A percentile compares a stretch with the other conserved stretches of the same genome.
Evolutionary conservation across 2,113 vertebrate genomes (phyloP).

Genomic region (Isurus oxyrinchus): DNA sequence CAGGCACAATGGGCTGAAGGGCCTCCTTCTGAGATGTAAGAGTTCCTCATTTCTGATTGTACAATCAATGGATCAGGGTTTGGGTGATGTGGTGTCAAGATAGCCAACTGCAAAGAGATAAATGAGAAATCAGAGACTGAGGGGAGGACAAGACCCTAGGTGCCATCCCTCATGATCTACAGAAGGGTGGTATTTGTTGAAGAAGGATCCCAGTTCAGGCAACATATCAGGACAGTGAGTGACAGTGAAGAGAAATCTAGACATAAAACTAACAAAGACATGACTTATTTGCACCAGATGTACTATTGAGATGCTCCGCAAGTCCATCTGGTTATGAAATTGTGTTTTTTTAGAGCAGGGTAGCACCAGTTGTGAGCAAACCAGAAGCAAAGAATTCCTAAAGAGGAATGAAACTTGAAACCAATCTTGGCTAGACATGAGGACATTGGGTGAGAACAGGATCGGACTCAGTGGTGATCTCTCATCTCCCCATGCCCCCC

Average conservation of each 20-base stretch:
- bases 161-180: not conserved
- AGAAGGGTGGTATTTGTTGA: not conserved
- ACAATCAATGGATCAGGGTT: not conserved
- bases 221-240: not conserved
- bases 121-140: not conserved
- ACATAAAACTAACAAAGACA: no score
- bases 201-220: not conserved
- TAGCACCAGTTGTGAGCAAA: no score
- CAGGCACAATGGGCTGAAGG: no score
- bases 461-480: not conserved
- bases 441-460: not conserved
- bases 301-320: no score
- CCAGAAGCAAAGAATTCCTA: not conserved
- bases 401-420: not conserved
- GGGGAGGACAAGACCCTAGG: not conserved
- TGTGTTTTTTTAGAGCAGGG: no score
- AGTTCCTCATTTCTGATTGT: not conserved
- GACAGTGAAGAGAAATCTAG: no score
- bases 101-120: not conserved
- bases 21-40: not conserved
- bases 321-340: no score
- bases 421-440: not conserved
- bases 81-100: not conserved
- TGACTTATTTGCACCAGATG: no score
- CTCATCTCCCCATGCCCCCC: no score